Base-by-base conservation (phyloP, 2,113 vertebrate species). In the Seriola quinqueradiata region DNA sequence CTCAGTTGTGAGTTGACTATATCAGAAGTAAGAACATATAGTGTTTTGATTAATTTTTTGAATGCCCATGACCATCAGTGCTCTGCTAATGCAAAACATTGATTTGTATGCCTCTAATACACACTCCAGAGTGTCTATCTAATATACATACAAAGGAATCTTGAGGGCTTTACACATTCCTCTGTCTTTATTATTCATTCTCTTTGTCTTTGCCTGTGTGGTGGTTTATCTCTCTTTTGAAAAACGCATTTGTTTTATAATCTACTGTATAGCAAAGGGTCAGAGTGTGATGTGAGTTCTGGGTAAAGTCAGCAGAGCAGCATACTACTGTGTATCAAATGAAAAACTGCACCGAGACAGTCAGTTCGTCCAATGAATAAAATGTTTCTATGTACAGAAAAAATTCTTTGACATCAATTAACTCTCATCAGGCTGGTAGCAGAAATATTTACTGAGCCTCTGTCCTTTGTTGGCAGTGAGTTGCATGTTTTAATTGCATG, bases 321-420 rank as follows among this genome's bases (percentile, higher is more conserved):
- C 38, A 61, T 34, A 42, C 21, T 36, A 17, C 46, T 50, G 23
- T 61, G 75, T 50, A n/a, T 68, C 25, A 67, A 83, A 85, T 68
- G 1, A 73, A 68, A 81, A 61, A 69, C 58, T 55, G 34, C 36
- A 83, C 54, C 64, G 57, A 81, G 74, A 69, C 36, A 78, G 72
- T 70, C 28, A 48, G 34, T 82, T 82, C 80, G 21, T 28, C 6
- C 58, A 0, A 14, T 77, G 80, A 84, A 69, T 90, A 40, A 86
- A 83, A 83, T 63, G 79, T 69, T 88, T 83, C 79, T 67, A 36
- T 28, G 32, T 60, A 77, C 70, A 73, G 66, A 75, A 46, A 46
- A 81, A 76, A 83, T 78, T 86, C 80, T 83, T 78, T 93, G 87
- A 91, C 88, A 90, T 86, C 80, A 91, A 90, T 93, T 91, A 91